A percentile compares a stretch with the other conserved stretches of the same genome.
These are phyloP conservation scores for Hippocampus comes DNA, from an alignment of 2,113 vertebrate species.

Conservation along the genomic window DNA sequence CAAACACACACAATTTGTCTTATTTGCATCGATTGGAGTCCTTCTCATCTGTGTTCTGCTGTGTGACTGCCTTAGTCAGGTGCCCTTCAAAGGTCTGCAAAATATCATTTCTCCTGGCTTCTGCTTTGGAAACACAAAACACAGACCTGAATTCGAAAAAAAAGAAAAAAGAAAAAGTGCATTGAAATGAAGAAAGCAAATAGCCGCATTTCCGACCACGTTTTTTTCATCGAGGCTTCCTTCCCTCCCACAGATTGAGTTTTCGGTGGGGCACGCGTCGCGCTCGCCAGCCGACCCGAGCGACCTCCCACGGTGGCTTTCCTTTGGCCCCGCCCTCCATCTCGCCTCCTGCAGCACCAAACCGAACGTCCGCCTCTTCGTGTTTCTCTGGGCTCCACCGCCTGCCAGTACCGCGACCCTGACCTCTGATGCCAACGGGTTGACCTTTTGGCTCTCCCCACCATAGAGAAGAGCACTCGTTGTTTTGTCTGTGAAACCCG, in stretches of 20 bases:
- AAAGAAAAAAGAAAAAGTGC: too few relatives aligned
- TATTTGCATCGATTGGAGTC: too few relatives aligned
- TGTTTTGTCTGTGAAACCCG: slow-evolving; percentile 50
- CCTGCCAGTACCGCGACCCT: slow-evolving; percentile 51
- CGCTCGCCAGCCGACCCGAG: slow-evolving; percentile 72
- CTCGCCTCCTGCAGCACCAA: slow-evolving; percentile 69
- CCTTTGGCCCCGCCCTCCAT: slow-evolving; percentile 73
- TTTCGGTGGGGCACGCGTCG: slow-evolving; percentile 78
- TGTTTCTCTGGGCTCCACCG: slow-evolving; percentile 71
- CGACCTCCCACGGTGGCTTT: slow-evolving; percentile 76
- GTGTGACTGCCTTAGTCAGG: background rate
- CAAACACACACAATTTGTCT: background rate
- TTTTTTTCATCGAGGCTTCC: slow-evolving; percentile 15
- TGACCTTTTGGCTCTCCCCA: slow-evolving; percentile 33
- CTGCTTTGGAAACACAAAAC: background rate
- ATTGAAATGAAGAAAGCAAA: too few relatives aligned
- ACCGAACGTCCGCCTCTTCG: slow-evolving; percentile 65
- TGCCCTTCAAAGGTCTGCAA: background rate
- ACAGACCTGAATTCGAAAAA: too few relatives aligned
- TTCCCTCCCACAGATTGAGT: slow-evolving; percentile 82
- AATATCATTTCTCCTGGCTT: background rate
- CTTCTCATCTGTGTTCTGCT: too few relatives aligned
- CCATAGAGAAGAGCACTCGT: slow-evolving; percentile 52
- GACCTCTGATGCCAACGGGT: slow-evolving; percentile 36
- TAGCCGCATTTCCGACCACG: background rate